phyloP scores from a whole-genome alignment of 1,140 invertebrate species.

The Lamellibrachia luymesi region DNA sequence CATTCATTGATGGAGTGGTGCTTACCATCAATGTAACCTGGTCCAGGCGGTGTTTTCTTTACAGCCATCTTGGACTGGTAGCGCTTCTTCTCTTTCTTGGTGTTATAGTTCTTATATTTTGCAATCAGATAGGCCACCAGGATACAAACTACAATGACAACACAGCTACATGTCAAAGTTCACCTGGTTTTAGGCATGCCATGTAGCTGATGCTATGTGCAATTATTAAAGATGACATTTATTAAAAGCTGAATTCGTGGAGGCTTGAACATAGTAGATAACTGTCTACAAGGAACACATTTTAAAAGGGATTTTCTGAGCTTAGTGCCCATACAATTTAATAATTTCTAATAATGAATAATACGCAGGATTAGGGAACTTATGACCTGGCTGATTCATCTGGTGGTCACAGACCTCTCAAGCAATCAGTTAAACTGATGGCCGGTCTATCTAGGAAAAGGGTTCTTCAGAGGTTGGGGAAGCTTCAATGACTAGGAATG shows the following conservation, averaged over 20 bases:
- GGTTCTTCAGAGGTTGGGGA: neutral
- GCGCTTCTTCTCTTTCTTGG: neutral
- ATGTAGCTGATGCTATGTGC: neutral
- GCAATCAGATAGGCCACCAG: slow-evolving; percentile 37
- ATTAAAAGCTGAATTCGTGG: too few species aligned
- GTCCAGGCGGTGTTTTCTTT: neutral
- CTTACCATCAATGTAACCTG: neutral
- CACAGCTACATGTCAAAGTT: neutral
- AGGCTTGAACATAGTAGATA: too few species aligned
- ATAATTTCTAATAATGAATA: too few species aligned
- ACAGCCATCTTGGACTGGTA: neutral
- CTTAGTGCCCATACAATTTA: too few species aligned
- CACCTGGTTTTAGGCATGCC: neutral
- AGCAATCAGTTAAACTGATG: neutral
- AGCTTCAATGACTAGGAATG: neutral
- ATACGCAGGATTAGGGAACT: neutral
- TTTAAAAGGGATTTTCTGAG: too few species aligned
- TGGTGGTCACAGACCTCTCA: neutral
- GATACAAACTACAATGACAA: slow-evolving; percentile 40
- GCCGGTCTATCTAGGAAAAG: neutral
- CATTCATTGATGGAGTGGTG: neutral
- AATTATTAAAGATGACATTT: too few species aligned
- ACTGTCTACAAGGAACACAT: too few species aligned
- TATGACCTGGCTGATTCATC: neutral
- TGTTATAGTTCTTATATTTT: neutral